Base-by-base conservation (phyloP, 2,888 invertebrate genomes). In the Mythimna albipuncta region DNA sequence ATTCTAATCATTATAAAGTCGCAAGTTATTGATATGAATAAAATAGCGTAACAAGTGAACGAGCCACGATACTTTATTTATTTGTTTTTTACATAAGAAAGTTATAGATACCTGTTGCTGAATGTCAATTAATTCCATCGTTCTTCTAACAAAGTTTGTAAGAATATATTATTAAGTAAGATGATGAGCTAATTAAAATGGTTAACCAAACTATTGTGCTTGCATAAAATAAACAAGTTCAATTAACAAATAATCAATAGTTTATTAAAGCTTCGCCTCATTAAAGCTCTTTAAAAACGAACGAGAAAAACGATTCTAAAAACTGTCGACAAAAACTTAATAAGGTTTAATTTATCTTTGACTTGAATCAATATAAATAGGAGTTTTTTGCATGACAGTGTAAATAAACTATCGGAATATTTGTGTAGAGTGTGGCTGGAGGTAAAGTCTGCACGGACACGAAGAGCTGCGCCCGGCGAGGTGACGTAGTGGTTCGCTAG, bases 261-360 rank as follows among this genome's bases (percentile, higher is more conserved):
- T 71, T 75, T 74, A 74, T 62, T 64, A 32, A 72, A 65, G 35
- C 64, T 58, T 65, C n/a, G 55, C 58, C 62, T 83, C 71, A 77
- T 77, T 78, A 69, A 72, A 69, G 32, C 21, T 71, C 59, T 76
- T 57, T 61, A 63, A 68, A 75, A 71, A 69, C 57, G 10, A 11
- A 35, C 11, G 21, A 69, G 50, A 76, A 75, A 81, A 81, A 65
- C 35, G 21, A 65, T 35, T 19, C 59, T 58, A 75, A 78, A 73
- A 75, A 74, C 71, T 58, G 52, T 47, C 2, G 7, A 52, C 72
- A 83, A 81, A 81, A 85, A 83, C 72, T 69, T 26, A 75, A 81
- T 77, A 77, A 83, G 59, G 64, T 77, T 77, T 75, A 79, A 79
- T 85, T 81, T 74, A 79, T 78, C 61, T 65, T 35, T 72, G 68